Base-by-base conservation (phyloP, 2,888 invertebrate genomes). In the Spisula subtruncata region DNA sequence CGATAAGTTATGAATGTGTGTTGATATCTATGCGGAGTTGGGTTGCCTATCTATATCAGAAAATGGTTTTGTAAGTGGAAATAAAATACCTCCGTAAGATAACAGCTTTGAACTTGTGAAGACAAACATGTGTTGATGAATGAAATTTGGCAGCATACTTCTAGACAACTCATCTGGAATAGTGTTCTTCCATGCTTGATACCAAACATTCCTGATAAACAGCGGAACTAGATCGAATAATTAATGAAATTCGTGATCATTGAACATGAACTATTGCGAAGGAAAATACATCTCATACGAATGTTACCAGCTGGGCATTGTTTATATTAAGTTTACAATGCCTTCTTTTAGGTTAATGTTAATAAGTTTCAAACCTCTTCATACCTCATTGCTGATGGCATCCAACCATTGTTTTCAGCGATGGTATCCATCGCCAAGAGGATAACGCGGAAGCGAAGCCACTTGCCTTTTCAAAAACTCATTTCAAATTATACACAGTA, bases 41-140 rank as follows among this genome's bases (percentile, higher is more conserved):
- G n/a, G 2, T 66, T 4, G 25, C 60, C 25, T 66, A 66, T 66
- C 60, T 25, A 25, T 25, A 20, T 1, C 60, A 25, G 25, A 25
- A 25, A 66, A 66, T 66, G 2, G 60, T 66, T 66, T 25, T 66
- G 60, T 66, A 66, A 66, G 60, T 66, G 60, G n/a, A 66, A 66
- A n/a, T n/a, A 66, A 66, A n/a, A 66, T 66, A 66, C n/a, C 25
- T n/a, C 25, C 25, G 25, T 25, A 20, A 66, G 60, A 25, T 66
- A 66, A 66, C 25, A 66, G 60, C 60, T 25, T 66, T 66, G 60
- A 66, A 66, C 60, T 66, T 66, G n/a, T 66, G 10, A 66, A 66
- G 60, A 66, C 25, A 66, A 66, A 66, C 60, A 66, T 66, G n/a
- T 66, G 60, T 20, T 66, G 60, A n/a, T 66, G 25, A 25, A 25